A percentile compares a stretch with the other conserved stretches of the same genome.
Conservation (phyloP, 2,797 vertebrate species). For the Paguma larvata region DNA sequence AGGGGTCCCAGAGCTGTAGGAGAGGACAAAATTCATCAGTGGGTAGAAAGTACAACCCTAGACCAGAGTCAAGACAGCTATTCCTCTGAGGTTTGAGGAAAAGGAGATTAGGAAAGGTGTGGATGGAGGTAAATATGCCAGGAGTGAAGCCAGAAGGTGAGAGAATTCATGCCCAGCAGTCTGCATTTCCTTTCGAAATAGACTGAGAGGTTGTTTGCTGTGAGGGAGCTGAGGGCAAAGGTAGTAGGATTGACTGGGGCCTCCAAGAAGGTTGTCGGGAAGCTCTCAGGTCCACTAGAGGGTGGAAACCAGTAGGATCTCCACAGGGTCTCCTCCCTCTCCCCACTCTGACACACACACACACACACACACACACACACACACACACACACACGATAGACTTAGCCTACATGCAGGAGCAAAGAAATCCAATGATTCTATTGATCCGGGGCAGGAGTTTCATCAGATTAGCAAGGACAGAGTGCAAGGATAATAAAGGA, state of each 20-base stretch:
- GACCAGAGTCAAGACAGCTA: neutral
- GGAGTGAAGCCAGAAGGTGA: neutral
- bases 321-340: neutral
- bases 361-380: neutral
- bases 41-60: constrained; percentile 2
- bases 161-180: neutral
- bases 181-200: constrained; percentile 26
- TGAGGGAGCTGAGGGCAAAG: neutral
- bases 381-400: neutral
- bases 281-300: neutral
- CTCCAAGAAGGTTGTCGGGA: neutral
- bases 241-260: neutral
- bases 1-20: neutral
- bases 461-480: neutral
- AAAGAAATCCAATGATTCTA: neutral
- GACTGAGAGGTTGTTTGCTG: neutral
- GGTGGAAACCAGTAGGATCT: neutral
- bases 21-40: neutral
- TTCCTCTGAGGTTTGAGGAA: neutral
- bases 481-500: neutral
- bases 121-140: neutral
- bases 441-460: neutral
- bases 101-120: neutral
- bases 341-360: neutral
- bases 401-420: neutral